phyloP scores from a whole-genome alignment of 37 sponge, comb jelly and placozoan species.

The Haliclona indistincta region DNA sequence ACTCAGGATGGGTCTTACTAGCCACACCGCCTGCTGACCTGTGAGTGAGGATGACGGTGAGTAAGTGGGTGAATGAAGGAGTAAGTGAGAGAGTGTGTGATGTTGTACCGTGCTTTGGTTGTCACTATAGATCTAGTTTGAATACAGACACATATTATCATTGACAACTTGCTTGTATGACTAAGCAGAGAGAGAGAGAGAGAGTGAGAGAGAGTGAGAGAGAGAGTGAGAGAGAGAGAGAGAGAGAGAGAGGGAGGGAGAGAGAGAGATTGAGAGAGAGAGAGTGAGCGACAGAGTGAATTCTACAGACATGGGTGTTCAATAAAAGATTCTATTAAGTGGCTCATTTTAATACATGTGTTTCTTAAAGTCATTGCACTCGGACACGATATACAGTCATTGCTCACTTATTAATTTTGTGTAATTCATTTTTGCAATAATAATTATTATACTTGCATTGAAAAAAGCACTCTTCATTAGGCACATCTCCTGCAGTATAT shows the following conservation, averaged over 20 bases:
- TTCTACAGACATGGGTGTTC: too few relatives aligned
- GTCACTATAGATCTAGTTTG: conserved; percentile 63
- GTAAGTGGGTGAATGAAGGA: not conserved
- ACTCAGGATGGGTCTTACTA: conserved; percentile 78
- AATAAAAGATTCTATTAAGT: too few relatives aligned
- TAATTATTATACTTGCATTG: too few relatives aligned
- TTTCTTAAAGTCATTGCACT: too few relatives aligned
- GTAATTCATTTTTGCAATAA: too few relatives aligned
- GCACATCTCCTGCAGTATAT: too few relatives aligned
- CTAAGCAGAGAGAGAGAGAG: conserved; percentile 21
- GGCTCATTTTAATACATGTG: too few relatives aligned
- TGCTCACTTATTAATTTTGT: too few relatives aligned
- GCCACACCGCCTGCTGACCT: conserved; percentile 6
- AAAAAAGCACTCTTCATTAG: too few relatives aligned
- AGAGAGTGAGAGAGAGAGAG: conserved; percentile 36
- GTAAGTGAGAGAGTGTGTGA: not conserved
- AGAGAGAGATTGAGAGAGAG: conserved; percentile 14
- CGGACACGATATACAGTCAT: too few relatives aligned
- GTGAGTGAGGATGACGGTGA: not conserved
- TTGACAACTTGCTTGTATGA: conserved; percentile 87
- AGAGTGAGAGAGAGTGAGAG: conserved; percentile 20
- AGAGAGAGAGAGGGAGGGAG: conserved; percentile 19
- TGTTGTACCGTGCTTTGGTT: conserved; percentile 25
- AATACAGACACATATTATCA: conserved; percentile 86
- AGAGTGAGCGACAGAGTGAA: conserved; percentile 29